Percentiles rank a stretch among this genome's conserved stretches.
These are phyloP conservation scores for Lipotes vexillifer DNA, from an alignment of 2,113 vertebrate genomes.

Conservation along the genomic window DNA sequence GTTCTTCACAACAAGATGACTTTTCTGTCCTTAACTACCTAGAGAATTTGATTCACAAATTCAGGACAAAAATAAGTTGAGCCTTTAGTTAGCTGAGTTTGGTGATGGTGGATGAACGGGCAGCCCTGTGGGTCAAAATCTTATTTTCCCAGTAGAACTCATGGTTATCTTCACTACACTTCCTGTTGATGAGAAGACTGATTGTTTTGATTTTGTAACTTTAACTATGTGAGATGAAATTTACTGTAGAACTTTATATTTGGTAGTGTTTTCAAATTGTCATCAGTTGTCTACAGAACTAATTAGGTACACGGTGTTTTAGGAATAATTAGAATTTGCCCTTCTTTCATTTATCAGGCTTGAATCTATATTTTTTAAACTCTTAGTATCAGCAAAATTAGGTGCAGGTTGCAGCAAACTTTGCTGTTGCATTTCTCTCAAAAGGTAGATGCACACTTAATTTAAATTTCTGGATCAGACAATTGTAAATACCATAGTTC, in stretches of 20 bases:
- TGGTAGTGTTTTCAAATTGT: neutral
- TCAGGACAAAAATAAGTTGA: neutral
- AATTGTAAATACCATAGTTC: neutral
- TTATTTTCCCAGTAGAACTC: neutral
- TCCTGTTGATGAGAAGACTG: neutral
- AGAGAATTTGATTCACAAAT: conserved; percentile 17
- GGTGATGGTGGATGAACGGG: neutral
- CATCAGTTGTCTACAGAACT: neutral
- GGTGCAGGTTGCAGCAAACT: neutral
- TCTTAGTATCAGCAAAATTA: neutral
- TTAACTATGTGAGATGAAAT: neutral
- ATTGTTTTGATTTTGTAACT: conserved; percentile 23
- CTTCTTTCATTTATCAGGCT: neutral
- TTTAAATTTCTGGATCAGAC: neutral
- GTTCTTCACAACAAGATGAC: neutral
- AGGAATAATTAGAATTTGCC: neutral
- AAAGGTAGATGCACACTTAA: neutral
- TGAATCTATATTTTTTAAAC: conserved; percentile 10
- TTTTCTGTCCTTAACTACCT: conserved; percentile 29
- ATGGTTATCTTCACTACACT: neutral
- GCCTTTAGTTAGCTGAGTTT: neutral
- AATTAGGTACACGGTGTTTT: neutral
- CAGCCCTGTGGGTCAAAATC: neutral
- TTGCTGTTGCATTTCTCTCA: neutral
- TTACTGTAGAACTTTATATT: neutral